Evolutionary conservation across 2,113 vertebrate species (phyloP).

Genomic region (Larimichthys crocea): DNA sequence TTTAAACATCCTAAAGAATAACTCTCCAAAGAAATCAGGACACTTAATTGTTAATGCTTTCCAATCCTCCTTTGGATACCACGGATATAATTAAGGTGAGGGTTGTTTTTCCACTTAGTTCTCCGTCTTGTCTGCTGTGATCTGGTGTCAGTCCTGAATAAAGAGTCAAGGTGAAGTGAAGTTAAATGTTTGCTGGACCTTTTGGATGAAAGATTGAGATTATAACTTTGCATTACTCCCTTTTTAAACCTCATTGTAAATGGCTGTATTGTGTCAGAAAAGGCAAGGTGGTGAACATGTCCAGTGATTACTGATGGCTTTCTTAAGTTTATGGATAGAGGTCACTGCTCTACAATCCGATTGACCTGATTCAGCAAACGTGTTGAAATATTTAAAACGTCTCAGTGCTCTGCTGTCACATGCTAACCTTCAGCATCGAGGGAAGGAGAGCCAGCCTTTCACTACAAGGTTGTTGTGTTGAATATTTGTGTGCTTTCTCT

Average conservation of each 20-base stretch:
- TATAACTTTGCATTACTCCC: not conserved
- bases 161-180: not conserved
- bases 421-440: conserved; percentile 18
- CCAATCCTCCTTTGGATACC: conserved; percentile 52
- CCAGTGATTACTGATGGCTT: not conserved
- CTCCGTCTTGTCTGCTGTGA: conserved; percentile 10
- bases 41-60: conserved; percentile 48
- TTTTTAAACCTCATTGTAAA: not conserved
- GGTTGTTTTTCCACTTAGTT: conserved; percentile 8
- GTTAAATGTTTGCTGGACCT: not conserved
- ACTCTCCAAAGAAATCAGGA: conserved; percentile 35
- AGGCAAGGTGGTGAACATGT: not conserved
- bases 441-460: not conserved
- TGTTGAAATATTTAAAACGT: conserved; percentile 60
- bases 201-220: not conserved
- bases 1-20: conserved; percentile 60
- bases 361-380: conserved; percentile 29
- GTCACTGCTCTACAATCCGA: conserved; percentile 22
- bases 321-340: conserved; percentile 22
- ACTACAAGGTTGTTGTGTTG: not conserved
- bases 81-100: conserved; percentile 63
- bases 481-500: not conserved
- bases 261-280: not conserved
- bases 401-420: conserved; percentile 46
- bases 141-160: conserved; percentile 14